Evolutionary conservation across 2,113 vertebrate species (phyloP).

Genomic region (Pseudois nayaur): DNA sequence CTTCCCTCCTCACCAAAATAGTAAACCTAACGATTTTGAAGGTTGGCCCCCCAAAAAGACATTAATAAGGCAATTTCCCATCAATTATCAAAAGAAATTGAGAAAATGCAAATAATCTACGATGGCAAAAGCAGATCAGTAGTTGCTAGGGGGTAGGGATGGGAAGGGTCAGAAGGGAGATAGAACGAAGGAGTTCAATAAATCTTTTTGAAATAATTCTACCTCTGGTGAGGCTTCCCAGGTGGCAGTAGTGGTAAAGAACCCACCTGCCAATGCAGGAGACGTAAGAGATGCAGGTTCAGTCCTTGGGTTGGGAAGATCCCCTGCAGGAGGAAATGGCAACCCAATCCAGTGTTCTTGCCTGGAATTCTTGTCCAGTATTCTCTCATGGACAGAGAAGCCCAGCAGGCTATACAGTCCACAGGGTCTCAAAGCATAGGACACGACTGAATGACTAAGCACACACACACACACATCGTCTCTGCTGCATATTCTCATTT

Average conservation of each 20-base stretch:
- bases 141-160: not conserved
- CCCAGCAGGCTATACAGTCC: not conserved
- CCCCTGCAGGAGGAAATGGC: not conserved
- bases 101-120: not conserved
- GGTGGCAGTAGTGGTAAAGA: not conserved
- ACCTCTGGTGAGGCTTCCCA: not conserved
- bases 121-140: not conserved
- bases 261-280: not conserved
- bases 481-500: not conserved
- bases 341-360: not conserved
- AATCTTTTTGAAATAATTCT: not conserved
- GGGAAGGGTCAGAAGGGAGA: not conserved
- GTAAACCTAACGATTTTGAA: not conserved
- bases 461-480: not conserved
- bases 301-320: not conserved
- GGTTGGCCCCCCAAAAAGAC: not conserved
- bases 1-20: rapidly evolving
- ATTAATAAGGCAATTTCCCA: not conserved
- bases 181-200: not conserved
- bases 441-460: rapidly evolving
- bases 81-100: not conserved
- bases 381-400: not conserved
- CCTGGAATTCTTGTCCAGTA: not conserved
- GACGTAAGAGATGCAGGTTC: rapidly evolving
- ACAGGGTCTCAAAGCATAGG: not conserved